These are phyloP conservation scores for Brachyhypopomus occidentalis DNA, from an alignment of 2,113 vertebrate species.

Conservation along the genomic window DNA sequence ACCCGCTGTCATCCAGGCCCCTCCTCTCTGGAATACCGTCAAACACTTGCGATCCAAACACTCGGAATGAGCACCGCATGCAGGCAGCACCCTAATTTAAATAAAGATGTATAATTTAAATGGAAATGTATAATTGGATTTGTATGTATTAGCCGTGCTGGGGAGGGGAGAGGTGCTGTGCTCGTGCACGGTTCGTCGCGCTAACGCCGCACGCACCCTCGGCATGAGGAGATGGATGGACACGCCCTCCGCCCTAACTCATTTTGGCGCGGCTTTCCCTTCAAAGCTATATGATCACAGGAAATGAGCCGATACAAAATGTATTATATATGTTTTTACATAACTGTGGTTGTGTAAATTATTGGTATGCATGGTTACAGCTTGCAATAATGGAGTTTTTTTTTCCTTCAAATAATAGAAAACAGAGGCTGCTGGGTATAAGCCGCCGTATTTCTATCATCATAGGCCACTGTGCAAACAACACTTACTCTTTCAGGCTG, in stretches of 20 bases:
- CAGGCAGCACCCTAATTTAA: conserved; percentile 1
- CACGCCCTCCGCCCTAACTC: too few species aligned
- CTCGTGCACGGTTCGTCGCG: background rate
- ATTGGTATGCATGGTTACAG: too few species aligned
- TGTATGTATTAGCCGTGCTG: conserved; percentile 1
- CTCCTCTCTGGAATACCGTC: conserved; percentile 14
- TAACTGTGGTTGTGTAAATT: too few species aligned
- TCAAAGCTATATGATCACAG: background rate
- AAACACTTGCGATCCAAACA: conserved; percentile 29
- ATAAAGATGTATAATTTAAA: conserved; percentile 36
- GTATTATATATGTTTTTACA: too few species aligned
- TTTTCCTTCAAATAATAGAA: too few species aligned
- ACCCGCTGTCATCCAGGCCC: conserved; percentile 36
- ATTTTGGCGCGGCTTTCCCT: too few species aligned
- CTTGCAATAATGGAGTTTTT: too few species aligned
- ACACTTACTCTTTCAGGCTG: too few species aligned
- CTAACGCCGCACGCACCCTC: background rate
- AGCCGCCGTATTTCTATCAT: too few species aligned
- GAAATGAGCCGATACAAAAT: background rate
- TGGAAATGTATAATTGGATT: conserved; percentile 34
- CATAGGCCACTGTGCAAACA: too few species aligned
- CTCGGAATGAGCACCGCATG: background rate
- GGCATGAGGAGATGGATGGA: background rate
- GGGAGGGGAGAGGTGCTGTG: background rate
- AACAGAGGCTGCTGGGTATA: too few species aligned